These are phyloP conservation scores for Aphis gossypii DNA, from an alignment of 1,140 invertebrate species.

Conservation along the genomic window DNA sequence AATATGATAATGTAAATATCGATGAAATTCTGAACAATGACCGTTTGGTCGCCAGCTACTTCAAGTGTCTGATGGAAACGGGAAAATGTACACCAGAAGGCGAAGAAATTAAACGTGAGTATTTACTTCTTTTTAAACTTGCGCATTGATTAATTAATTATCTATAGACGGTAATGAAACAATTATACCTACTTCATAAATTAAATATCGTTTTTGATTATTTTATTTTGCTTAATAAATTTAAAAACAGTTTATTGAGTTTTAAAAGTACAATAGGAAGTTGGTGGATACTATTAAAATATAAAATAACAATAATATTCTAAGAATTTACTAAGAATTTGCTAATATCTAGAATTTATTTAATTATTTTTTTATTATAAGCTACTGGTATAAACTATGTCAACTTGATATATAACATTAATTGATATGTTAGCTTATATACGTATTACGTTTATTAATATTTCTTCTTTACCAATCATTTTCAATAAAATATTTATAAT, in stretches of 20 bases:
- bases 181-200: background rate
- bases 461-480: background rate
- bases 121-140: background rate
- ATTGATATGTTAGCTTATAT: background rate
- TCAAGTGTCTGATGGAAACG: slow-evolving; percentile 73
- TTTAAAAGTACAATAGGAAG: background rate
- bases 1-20: slow-evolving; percentile 76
- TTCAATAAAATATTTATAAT: background rate
- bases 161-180: background rate
- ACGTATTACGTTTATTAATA: too few species aligned
- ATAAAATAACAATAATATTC: background rate
- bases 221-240: background rate
- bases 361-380: background rate
- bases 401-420: background rate
- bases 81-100: slow-evolving; percentile 77
- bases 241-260: background rate
- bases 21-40: slow-evolving; percentile 74
- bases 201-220: background rate
- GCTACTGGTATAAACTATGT: too few species aligned
- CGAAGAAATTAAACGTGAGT: slow-evolving; percentile 74
- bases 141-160: background rate
- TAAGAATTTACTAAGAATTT: background rate
- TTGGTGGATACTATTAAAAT: background rate
- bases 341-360: background rate
- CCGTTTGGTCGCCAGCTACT: slow-evolving; percentile 72